Evolutionary conservation across 1,140 invertebrate species (phyloP).

Genomic region (Dinothrombium tinctorium): DNA sequence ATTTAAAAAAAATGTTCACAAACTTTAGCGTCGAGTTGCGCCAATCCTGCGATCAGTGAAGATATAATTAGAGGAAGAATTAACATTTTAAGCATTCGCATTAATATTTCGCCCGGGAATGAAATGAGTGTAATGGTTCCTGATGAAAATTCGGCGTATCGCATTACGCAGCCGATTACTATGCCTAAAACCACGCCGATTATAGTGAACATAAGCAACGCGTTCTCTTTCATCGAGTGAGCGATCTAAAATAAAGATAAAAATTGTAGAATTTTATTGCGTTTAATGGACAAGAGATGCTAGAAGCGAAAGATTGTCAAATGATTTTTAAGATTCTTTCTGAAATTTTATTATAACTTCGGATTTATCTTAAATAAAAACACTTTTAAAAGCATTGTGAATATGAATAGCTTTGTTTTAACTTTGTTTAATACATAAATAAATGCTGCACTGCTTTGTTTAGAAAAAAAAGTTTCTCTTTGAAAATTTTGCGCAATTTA

Average conservation of each 20-base stretch:
- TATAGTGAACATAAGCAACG: slow-evolving; percentile 25
- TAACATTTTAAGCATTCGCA: slow-evolving; percentile 27
- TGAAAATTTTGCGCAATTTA: too few relatives aligned
- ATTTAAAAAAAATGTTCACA: too few relatives aligned
- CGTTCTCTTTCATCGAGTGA: slow-evolving; percentile 19
- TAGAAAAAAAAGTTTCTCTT: too few relatives aligned
- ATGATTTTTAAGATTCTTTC: not conserved
- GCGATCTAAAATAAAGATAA: slow-evolving; percentile 1
- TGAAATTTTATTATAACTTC: not conserved
- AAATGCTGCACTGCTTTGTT: too few relatives aligned
- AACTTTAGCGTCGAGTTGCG: slow-evolving; percentile 20
- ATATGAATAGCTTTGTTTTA: too few relatives aligned
- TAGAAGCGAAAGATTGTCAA: not conserved
- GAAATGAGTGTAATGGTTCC: slow-evolving; percentile 20
- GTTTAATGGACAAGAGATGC: not conserved
- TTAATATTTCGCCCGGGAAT: slow-evolving; percentile 26
- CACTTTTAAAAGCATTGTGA: not conserved
- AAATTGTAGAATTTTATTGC: not conserved
- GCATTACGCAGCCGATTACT: slow-evolving; percentile 20
- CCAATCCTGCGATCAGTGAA: slow-evolving; percentile 22
- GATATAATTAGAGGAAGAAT: slow-evolving; percentile 26
- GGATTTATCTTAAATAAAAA: not conserved
- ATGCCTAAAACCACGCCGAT: slow-evolving; percentile 25
- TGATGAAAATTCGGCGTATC: slow-evolving; percentile 14
- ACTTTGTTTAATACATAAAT: too few relatives aligned